Base-by-base conservation (phyloP, 2,113 vertebrate species). In the Puntigrus tetrazona region DNA sequence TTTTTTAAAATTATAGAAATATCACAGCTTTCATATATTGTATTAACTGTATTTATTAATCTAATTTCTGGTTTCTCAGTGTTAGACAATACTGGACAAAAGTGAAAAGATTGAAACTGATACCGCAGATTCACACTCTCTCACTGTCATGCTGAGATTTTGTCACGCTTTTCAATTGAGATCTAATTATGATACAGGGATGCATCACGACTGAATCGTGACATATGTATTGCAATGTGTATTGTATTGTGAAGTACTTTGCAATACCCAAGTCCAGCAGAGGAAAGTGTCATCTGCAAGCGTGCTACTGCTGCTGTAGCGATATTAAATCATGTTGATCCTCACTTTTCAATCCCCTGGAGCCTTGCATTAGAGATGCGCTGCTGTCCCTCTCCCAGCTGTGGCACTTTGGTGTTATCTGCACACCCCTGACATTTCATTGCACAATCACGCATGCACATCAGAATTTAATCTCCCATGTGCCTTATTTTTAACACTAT, bases 271-370 rank as follows among this genome's bases (percentile, higher is more conserved):
- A 27, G 14, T 14, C 43, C 20, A 76, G 45, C 25, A 76, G 45
- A 52, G 45, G 45, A 76, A 52, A 76, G 50, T 20, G 45, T 31
- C 20, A n/a, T 69, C 22, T 43, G 67, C 20, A 70, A 5, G 27
- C 57, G 18, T 8, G 50, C 50, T 77, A 14, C 75, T 79, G 76
- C 25, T 25, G 6, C n/a, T 43, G 4, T 13, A 52, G 77, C 4
- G 11, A 79, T 45, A 38, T 63, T 63, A 61, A 25, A 45, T 79
- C 52, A 79, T 2, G 25, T 29, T 63, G 77, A 79, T 79, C 34
- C 36, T 77, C 31, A 8, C 7, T 78, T 75, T 78, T 55, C 75
- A 57, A 63, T 61, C 38, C 77, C 57, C 14, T 27, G 1, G 9
- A 61, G 77, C 55, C 36, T 79, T n/a, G 36, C 22, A 61, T 27